Evolutionary conservation across 2,797 vertebrate genomes (phyloP), one percentile per base, ranked within the genome.

Genomic region (Craterocephalus amniculus): DNA sequence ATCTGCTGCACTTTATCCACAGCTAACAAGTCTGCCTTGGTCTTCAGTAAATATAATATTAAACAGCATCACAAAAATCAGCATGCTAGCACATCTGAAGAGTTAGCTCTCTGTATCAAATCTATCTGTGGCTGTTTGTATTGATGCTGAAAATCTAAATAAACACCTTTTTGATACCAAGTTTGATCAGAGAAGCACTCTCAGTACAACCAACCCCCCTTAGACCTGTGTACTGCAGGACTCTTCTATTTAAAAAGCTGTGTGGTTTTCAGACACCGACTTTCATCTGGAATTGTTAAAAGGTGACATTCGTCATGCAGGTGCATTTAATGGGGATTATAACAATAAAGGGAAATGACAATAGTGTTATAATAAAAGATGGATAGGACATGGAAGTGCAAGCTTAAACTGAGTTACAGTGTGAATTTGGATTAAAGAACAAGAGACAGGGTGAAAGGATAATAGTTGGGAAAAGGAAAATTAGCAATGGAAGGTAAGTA

Each of bases 401-500:
- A 80, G 49, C 74, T 76, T 59, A 66, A 67, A 57, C 16, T 4
- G 54, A 78, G 31, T n/a, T 56, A 26, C 54, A 54, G 72, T 72
- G 67, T 77, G 73, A 87, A 45, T 43, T 43, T 70, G 49, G 79
- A 83, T 77, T 87, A 67, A 78, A 76, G 68, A 35, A 76, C 31
- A 26, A 56, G 67, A 77, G 71, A 68, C 63, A 71, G 65, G 63
- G 14, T 80, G 76, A 80, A 70, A 55, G 75, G 76, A 83, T 89
- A 87, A 89, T 86, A 43, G 63, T 77, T 31, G 51, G 63, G 77
- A 74, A 87, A 87, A 86, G 80, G 40, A 84, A 79, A 87, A 84
- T 59, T 71, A 86, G 72, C 58, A 70, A 75, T 83, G 67, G 49
- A 86, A 84, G 72, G 67, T 80, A 83, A 85, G 83, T 70, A 20